These are phyloP conservation scores for Carapus acus DNA, from an alignment of 2,797 vertebrate genomes.

Conservation along the genomic window DNA sequence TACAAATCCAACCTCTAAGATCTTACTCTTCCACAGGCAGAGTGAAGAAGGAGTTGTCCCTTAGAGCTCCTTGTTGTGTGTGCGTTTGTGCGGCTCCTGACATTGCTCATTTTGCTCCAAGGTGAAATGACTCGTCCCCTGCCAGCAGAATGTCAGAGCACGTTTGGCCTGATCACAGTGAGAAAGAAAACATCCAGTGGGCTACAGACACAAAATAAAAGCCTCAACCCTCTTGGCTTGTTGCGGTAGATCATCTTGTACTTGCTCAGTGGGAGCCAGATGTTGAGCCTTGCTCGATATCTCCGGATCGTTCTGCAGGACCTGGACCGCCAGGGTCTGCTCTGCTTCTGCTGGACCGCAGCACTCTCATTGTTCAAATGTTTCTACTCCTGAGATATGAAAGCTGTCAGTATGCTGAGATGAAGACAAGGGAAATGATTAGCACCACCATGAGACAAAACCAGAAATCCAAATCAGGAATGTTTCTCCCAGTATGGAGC, in stretches of 20 bases:
- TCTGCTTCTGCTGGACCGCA: constrained; percentile 80
- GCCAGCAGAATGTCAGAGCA: constrained; percentile 76
- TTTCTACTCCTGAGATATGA: constrained; percentile 90
- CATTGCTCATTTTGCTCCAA: constrained; percentile 75
- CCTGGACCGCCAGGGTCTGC: constrained; percentile 90
- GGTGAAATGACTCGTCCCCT: constrained; percentile 78
- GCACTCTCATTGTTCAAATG: constrained; percentile 84
- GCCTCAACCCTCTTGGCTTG: background rate
- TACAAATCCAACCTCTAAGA: background rate
- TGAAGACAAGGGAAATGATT: constrained; percentile 6
- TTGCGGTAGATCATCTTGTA: constrained; percentile 45
- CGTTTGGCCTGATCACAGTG: constrained; percentile 72
- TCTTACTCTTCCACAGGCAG: constrained; percentile 80
- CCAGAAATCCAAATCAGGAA: background rate
- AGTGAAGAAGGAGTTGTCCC: constrained; percentile 84
- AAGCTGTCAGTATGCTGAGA: constrained; percentile 83
- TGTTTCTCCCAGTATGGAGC: no score
- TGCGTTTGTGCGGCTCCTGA: constrained; percentile 81
- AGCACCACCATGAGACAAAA: background rate
- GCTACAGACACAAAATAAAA: background rate
- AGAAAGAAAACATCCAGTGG: background rate
- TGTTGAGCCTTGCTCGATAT: constrained; percentile 85
- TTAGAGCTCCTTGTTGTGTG: constrained; percentile 86
- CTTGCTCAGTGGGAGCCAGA: constrained; percentile 90
- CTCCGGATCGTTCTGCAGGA: constrained; percentile 88